Conservation (phyloP, 2,113 vertebrate species). For the Athene noctua region DNA sequence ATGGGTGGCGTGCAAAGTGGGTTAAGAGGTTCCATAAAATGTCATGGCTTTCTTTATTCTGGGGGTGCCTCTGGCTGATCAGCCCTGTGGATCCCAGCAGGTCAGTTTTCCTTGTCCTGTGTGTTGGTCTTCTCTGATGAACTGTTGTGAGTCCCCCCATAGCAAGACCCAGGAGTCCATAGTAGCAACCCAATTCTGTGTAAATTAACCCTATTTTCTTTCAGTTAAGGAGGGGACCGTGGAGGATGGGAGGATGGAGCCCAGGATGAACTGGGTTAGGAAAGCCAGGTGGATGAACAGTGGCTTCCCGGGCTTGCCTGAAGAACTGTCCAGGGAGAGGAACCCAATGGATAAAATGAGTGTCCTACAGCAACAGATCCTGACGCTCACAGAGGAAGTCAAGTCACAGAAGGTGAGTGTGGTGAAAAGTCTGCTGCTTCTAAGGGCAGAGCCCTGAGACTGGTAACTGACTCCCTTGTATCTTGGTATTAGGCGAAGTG, state of each 20-base stretch:
- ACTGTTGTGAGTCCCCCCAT: background rate
- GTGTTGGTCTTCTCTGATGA: background rate
- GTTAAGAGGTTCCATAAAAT: background rate
- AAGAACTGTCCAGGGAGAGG: constrained; percentile 53
- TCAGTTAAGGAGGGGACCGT: constrained; percentile 23
- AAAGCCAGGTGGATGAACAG: constrained; percentile 69
- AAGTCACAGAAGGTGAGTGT: constrained; percentile 88
- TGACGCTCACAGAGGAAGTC: constrained; percentile 82
- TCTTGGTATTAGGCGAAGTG: background rate
- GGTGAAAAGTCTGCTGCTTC: background rate
- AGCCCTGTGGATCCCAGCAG: background rate
- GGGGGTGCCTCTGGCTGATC: background rate
- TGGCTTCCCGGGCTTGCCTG: constrained; percentile 63
- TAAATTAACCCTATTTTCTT: background rate
- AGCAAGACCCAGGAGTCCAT: background rate
- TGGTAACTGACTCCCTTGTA: background rate
- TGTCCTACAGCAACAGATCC: constrained; percentile 81
- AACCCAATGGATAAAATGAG: constrained; percentile 61
- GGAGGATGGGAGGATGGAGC: constrained; percentile 23
- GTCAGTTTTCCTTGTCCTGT: background rate
- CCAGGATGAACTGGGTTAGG: constrained; percentile 53
- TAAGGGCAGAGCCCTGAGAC: background rate
- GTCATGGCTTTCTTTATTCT: background rate
- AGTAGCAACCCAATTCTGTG: background rate
- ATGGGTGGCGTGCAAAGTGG: background rate